These are phyloP conservation scores for Eulemur mongoz DNA, from an alignment of 2,797 vertebrate genomes.

Conservation along the genomic window DNA sequence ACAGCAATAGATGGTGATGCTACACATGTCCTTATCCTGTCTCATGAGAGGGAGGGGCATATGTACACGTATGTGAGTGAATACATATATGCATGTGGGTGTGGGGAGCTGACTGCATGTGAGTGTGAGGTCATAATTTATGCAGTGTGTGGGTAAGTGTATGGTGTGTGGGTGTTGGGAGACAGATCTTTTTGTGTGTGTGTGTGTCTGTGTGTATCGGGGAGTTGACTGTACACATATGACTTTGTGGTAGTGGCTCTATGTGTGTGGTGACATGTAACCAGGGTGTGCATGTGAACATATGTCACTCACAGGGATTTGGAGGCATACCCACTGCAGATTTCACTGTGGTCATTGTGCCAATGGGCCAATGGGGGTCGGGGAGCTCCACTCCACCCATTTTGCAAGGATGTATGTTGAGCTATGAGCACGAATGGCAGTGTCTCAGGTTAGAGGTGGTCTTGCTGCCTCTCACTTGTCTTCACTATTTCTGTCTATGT, in stretches of 20 bases:
- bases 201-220: background rate
- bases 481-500: background rate
- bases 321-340: background rate
- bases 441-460: background rate
- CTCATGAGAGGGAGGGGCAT: background rate
- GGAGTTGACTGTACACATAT: background rate
- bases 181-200: too few species aligned
- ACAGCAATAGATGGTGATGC: background rate
- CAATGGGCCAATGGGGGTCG: accelerated
- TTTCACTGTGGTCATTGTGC: background rate
- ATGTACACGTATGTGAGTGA: background rate
- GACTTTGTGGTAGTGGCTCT: background rate
- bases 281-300: background rate
- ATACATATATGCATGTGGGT: background rate
- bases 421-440: background rate
- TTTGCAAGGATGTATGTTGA: background rate
- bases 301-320: background rate
- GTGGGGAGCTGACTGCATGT: background rate
- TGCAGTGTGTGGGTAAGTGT: background rate
- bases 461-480: background rate
- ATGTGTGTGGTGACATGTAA: background rate
- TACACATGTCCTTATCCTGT: accelerated
- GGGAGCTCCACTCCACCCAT: background rate
- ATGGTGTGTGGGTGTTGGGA: too few species aligned
- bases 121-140: background rate